Base-by-base conservation (phyloP, 2,113 vertebrate genomes). In the Dissostichus mawsoni region DNA sequence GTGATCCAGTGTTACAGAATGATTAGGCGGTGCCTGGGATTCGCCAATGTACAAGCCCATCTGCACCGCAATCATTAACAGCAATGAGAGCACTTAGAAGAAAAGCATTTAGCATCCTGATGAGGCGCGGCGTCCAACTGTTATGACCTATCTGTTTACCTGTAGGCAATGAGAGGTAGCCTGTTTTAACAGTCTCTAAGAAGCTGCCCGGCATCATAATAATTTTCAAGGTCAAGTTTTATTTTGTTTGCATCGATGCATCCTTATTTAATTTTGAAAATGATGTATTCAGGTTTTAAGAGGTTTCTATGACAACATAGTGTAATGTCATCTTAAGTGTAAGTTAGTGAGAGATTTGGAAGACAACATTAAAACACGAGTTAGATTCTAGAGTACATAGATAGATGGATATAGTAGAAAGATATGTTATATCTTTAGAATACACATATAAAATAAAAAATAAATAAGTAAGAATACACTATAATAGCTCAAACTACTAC, bases 41-140 rank as follows among this genome's bases (percentile, higher is more conserved):
- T 67, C 11, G 11, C 55, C 67, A 50, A 66, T 11, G 53, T 45
- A 53, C 50, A 16, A 58, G n/a, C 64, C 12, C 8, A 78, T 77
- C 65, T 83, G 74, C 82, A 48, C 18, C 14, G 1, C 70, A 51
- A 50, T 79, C 84, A 75, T 75, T 63, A 79, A 69, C 59, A 74
- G 74, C 82, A 85, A 77, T 44, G 59, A 78, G 56, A 59, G 58
- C 66, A 81, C 77, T 89, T 78, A 72, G 36, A 81, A 84, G 62
- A 73, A 79, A 85, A 85, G 1, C 64, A 68, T 55, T 83, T 63
- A 84, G 58, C 58, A 56, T 77, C 80, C 68, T 36, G 64, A 66
- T 55, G 57, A 72, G 76, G 29, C 20, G n/a, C 20, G 5, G 20
- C 12, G 11, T 76, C 71, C 58, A 69, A 63, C 47, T 74, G 63